Evolutionary conservation across 2,113 vertebrate species (phyloP), one percentile per base, ranked within the genome.

Genomic region (Otolemur garnettii): DNA sequence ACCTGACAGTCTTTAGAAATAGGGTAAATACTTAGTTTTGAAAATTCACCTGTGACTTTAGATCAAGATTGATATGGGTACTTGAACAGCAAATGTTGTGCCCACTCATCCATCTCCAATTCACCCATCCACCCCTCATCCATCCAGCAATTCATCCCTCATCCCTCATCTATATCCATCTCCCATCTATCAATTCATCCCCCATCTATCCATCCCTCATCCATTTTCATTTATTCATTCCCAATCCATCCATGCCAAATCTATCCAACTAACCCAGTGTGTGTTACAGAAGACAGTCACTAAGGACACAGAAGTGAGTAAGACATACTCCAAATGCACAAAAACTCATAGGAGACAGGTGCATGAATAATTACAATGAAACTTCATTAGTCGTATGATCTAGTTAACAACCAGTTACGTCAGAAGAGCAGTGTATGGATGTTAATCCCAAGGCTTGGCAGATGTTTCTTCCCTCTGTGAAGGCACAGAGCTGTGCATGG

Each of bases 341-440:
- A 18, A 86, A 24, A 4, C 26, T 64, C 30, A 13, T n/a, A 24
- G 68, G 45, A 83, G 87, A 53, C 18, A 64, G 10, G 4, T 59
- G 35, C 42, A 10, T 19, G 38, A 68, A 59, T 92, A 90, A 94
- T 91, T 90, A 95, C 55, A 64, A 64, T n/a, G 94, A 93, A 94
- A 92, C 85, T 64, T n/a, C 18, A 24, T 92, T 80, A 92, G 60
- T 12, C 95, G 91, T 94, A 92, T 1, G 26, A 95, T 92, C 94
- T 94, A 45, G 81, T 85, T 96, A 83, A 74, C 45, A 42, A 68
- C 19, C 55, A 83, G 35, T 45, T 28, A 45, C 2, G 0, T 81
- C 94, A 94, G 81, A 60, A 57, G 66, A 88, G 35, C 38, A 19
- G n/a, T 88, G 81, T 62, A 77, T 95, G 50, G 75, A 38, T 74